Conservation (phyloP, 2,113 vertebrate genomes). For the Struthidea cinerea region DNA sequence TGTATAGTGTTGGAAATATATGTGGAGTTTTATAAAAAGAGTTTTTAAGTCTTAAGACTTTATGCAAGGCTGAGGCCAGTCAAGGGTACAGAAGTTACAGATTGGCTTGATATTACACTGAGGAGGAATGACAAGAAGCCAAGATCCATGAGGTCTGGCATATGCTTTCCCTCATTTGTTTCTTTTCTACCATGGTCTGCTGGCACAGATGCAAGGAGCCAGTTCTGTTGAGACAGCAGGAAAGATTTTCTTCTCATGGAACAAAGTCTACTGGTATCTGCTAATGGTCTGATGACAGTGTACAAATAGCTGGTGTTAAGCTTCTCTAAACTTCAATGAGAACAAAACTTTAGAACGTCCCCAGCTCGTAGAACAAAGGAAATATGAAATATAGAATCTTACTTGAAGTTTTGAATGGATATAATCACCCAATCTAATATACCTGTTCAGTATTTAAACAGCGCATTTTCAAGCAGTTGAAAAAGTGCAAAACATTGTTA, state of each 20-base stretch:
- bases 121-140: not conserved
- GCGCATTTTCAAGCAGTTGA: not conserved
- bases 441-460: not conserved
- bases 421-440: not conserved
- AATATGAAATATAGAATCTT: not conserved
- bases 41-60: not conserved
- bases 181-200: not conserved
- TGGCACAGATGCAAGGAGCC: not conserved
- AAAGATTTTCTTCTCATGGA: not conserved
- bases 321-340: not conserved
- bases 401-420: not conserved
- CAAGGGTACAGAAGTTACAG: not conserved
- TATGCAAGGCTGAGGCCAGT: not conserved
- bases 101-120: not conserved
- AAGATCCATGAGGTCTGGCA: not conserved
- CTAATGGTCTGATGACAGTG: not conserved
- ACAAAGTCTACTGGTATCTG: not conserved
- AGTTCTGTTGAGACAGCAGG: not conserved
- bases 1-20: not conserved
- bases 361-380: not conserved
- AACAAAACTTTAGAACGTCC: not conserved
- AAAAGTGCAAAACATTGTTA: not conserved
- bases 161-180: not conserved
- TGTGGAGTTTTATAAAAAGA: not conserved
- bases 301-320: not conserved